Evolutionary conservation across 2,113 vertebrate genomes (phyloP), one percentile per base, ranked within the genome.

Genomic region (Eublepharis macularius): DNA sequence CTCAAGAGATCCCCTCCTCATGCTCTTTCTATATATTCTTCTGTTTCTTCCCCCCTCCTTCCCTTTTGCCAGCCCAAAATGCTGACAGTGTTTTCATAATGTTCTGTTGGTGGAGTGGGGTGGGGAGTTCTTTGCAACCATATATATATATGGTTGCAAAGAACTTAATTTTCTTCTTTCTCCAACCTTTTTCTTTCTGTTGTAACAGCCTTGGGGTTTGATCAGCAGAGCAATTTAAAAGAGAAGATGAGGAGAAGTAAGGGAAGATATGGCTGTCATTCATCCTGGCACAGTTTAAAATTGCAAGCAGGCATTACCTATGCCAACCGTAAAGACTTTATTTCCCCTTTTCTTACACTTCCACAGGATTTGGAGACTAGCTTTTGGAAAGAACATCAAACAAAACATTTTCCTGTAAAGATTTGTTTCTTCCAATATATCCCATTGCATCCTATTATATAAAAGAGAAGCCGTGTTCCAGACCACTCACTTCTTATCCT

Each of bases 21-120:
- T 84, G 9, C 69, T 3, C 3, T 84, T 80, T 86, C 19, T 76
- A 2, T 81, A 77, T 84, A 24, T 76, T 81, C 74, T 11, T 14
- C 4, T 87, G 29, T 63, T 26, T 72, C 6, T 0, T 19, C 1
- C 0, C 78, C 85, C 47, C 5, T 0, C 47, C 3, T 0, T 80
- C 85, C 36, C 5, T 89, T 26, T 90, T 63, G 81, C n/a, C n/a
- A 87, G 84, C 72, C 43, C 57, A 66, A 93, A 91, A 85, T 63
- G 16, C 3, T 87, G 60, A n/a, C 26, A 68, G 85, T 14, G 14
- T 76, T 87, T 82, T 91, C 39, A 80, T 81, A 88, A 77, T 77
- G 80, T 85, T n/a, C n/a, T n/a, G n/a, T n/a, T n/a, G n/a, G n/a
- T n/a, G n/a, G n/a, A n/a, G n/a, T n/a, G n/a, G n/a, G n/a, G n/a